These are phyloP conservation scores for Passer montanus DNA, from an alignment of 2,113 vertebrate genomes.

Conservation along the genomic window DNA sequence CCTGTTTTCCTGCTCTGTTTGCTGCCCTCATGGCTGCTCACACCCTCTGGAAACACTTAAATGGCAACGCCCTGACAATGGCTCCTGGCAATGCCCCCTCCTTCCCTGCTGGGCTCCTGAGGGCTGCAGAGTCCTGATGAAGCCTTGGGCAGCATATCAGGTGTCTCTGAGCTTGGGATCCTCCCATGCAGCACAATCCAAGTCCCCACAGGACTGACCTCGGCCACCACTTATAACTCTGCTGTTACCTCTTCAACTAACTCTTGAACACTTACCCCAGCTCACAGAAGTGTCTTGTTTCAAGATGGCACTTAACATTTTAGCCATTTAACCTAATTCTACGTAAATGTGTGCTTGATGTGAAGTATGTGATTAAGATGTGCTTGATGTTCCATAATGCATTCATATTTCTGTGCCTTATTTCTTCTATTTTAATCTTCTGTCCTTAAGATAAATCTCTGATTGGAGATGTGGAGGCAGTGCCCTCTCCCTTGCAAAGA, in stretches of 20 bases:
- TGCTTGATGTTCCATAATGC: background rate
- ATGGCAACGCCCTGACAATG: accelerated
- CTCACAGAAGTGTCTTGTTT: background rate
- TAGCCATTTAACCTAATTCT: background rate
- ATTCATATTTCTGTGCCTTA: background rate
- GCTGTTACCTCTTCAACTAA: accelerated
- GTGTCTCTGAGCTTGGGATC: background rate
- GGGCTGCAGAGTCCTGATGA: no score
- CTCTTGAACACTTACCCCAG: background rate
- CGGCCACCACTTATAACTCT: accelerated
- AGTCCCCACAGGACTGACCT: background rate
- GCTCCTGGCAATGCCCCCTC: background rate
- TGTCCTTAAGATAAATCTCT: background rate
- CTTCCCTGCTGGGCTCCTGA: accelerated
- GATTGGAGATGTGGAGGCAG: background rate
- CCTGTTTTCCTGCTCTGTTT: background rate
- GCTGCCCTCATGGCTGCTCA: no score
- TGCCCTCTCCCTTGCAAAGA: background rate
- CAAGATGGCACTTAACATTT: background rate
- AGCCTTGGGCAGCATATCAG: background rate
- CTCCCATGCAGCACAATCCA: background rate
- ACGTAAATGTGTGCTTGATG: background rate
- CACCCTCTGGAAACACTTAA: background rate
- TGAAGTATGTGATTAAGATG: background rate
- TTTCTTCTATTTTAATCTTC: background rate